Conservation (phyloP, 2,888 invertebrate genomes). For the Tenthredo mesomela region DNA sequence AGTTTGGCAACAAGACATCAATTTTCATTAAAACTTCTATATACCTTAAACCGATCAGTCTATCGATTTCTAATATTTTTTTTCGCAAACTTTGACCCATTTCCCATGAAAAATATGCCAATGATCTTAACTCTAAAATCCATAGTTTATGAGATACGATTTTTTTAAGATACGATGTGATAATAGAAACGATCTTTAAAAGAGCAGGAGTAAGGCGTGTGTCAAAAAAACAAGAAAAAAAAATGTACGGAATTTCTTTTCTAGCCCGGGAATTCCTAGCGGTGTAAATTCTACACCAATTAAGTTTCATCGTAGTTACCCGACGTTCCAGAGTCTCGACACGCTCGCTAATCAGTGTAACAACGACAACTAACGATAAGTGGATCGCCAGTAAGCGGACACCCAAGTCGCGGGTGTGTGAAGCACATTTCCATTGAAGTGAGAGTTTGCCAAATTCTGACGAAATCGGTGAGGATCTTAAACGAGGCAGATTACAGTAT, state of each 20-base stretch:
- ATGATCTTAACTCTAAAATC: not conserved
- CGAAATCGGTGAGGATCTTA: no score
- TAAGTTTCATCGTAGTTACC: conserved; percentile 39
- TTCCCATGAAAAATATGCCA: not conserved
- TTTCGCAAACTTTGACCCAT: not conserved
- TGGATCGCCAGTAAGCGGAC: conserved; percentile 40
- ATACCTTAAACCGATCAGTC: not conserved
- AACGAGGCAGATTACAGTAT: conserved; percentile 40
- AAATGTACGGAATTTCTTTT: not conserved
- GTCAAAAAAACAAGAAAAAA: no score
- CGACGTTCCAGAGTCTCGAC: conserved; percentile 27
- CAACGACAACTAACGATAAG: conserved; percentile 49
- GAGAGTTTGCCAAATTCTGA: conserved; percentile 41
- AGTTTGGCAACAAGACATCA: not conserved
- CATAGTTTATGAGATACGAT: not conserved
- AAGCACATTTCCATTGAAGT: conserved; percentile 64
- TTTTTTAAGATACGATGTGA: not conserved
- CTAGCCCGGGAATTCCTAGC: not conserved
- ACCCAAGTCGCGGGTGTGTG: conserved; percentile 55
- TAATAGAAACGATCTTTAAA: no score
- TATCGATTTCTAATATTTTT: not conserved
- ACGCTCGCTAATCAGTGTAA: conserved; percentile 56
- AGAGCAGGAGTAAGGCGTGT: no score
- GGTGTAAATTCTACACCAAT: conserved; percentile 24
- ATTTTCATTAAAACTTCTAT: not conserved